Evolutionary conservation across 2,888 invertebrate species (phyloP).

Genomic region (Eucera pruinosa): DNA sequence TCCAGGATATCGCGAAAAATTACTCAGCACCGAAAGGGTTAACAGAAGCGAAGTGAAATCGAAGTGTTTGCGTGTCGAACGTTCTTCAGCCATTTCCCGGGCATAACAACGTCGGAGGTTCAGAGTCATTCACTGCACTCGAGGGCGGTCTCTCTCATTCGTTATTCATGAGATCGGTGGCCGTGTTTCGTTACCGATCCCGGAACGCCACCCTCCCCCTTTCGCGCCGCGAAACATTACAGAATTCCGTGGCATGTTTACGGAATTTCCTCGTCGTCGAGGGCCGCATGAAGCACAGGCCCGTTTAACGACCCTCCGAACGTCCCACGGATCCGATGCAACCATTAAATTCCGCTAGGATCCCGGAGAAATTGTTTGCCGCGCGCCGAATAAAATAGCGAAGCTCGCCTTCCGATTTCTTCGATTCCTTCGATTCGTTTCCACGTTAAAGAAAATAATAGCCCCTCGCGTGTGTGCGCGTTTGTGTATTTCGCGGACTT

Average conservation of each 20-base stretch:
- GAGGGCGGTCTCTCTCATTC: constrained; percentile 14
- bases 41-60: too few relatives aligned
- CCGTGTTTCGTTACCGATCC: constrained; percentile 16
- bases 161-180: constrained; percentile 47
- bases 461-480: too few relatives aligned
- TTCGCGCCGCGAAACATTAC: background rate
- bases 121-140: too few relatives aligned
- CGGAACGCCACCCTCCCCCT: constrained; percentile 23
- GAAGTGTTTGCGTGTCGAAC: too few relatives aligned
- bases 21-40: too few relatives aligned
- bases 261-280: constrained; percentile 14
- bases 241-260: background rate
- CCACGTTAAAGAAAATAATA: constrained; percentile 24
- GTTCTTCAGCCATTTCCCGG: too few relatives aligned
- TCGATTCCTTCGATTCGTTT: background rate
- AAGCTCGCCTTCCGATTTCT: background rate
- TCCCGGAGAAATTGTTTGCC: background rate
- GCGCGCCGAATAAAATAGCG: background rate
- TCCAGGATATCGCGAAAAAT: too few relatives aligned
- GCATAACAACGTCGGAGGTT: too few relatives aligned
- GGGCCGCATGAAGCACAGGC: too few relatives aligned
- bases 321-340: too few relatives aligned
- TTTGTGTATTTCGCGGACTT: too few relatives aligned
- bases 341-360: constrained; percentile 6
- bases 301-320: constrained; percentile 1